Base-by-base conservation (phyloP, 2,888 invertebrate species). In the Alentia gelatinosa region DNA sequence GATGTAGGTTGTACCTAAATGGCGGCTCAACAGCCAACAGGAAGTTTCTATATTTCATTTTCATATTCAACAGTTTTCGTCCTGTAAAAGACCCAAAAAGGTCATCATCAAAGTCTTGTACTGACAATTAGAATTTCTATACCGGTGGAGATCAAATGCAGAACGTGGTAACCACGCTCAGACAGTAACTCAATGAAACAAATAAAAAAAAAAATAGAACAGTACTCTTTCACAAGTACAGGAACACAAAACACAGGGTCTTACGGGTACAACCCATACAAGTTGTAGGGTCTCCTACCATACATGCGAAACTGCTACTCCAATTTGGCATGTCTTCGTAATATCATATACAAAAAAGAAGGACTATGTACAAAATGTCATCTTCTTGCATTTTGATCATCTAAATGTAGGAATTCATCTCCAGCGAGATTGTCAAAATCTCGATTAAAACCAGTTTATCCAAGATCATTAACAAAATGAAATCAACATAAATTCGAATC, bases 381-480 rank as follows among this genome's bases (percentile, higher is more conserved):
- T n/a, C 26, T 30, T 26, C 79, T 37, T 37, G 79, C 63, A 79
- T 79, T 79, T 79, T 79, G 79, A 79, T 79, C 79, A 39, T 79
- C 37, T 79, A 37, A 30, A 79, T 15, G 37, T 79, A 35, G 79
- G 79, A 79, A 79, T 79, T 79, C n/a, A n/a, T n/a, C 79, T 35
- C 79, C 79, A 79, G 79, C 79, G 79, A 79, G 79, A 79, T 79
- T 37, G 35, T 37, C 79, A 79, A 37, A 9, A 39, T 35, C 79
- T 79, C 39, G 79, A 39, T 79, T 79, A 35, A 35, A 79, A 39
- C 19, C 79, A 37, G 19, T 0, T 79, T 23, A 12, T 79, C n/a
- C 19, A 47, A 1, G 35, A 37, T 39, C 79, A 39, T 35, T 79
- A 79, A 79, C 79, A 79, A 79, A 33, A 19, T 79, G 0, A 33